phyloP scores from a whole-genome alignment of 2,888 invertebrate genomes.

The Holacanthella duospinosa region DNA sequence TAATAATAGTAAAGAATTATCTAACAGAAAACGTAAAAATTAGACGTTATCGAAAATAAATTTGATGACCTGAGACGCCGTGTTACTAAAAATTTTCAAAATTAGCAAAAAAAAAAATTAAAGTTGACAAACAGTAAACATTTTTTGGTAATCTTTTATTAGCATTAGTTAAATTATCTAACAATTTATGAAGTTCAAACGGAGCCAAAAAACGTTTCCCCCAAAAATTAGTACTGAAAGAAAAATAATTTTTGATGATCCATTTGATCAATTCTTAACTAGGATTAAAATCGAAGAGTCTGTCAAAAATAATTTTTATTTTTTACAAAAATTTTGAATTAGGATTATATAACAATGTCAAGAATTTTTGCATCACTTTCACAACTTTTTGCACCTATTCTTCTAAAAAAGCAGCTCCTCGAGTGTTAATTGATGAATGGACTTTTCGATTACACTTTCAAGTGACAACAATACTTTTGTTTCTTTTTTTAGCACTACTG shows the following conservation, averaged over 20 bases:
- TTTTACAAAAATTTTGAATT: too few relatives aligned
- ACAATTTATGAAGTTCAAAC: not conserved
- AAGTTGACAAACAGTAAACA: not conserved
- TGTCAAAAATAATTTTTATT: not conserved
- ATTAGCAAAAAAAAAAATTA: too few relatives aligned
- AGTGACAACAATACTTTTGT: constrained; percentile 22
- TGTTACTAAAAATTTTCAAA: too few relatives aligned
- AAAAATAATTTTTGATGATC: too few relatives aligned
- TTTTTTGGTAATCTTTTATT: not conserved
- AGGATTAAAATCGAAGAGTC: not conserved
- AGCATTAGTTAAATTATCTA: not conserved
- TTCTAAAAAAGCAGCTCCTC: constrained; percentile 12
- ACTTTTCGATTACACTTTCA: constrained; percentile 32
- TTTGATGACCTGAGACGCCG: too few relatives aligned
- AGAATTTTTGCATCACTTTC: not conserved
- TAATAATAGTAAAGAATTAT: too few relatives aligned
- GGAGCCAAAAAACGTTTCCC: not conserved
- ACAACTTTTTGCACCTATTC: not conserved
- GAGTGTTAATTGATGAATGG: constrained; percentile 32
- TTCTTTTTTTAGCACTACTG: constrained; percentile 28
- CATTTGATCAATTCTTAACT: not conserved
- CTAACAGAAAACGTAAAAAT: too few relatives aligned
- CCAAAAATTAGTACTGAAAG: not conserved
- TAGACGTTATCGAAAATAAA: too few relatives aligned
- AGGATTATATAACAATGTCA: not conserved